These are phyloP conservation scores for Drosophila gaucha DNA, from an alignment of 2,888 invertebrate species.

Conservation along the genomic window DNA sequence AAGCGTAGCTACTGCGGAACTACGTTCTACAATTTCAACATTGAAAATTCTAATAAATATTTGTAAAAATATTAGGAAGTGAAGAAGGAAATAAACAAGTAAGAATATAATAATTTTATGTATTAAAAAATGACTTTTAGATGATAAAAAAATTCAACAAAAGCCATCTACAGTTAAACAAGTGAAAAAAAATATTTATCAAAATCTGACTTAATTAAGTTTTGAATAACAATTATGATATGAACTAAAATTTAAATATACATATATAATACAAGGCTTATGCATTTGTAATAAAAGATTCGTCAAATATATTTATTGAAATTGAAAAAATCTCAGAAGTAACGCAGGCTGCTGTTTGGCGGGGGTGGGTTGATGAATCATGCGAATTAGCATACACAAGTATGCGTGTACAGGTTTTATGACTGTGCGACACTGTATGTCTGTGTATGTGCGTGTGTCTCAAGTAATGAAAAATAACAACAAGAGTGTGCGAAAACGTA, in stretches of 20 bases:
- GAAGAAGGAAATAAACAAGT: constrained; percentile 6
- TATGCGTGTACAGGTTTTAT: constrained; percentile 24
- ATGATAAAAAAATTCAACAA: neutral
- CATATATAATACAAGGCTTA: neutral
- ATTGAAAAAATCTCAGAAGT: constrained; percentile 1
- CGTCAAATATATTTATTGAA: neutral
- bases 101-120: neutral
- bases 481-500: constrained; percentile 51
- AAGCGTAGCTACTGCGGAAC: constrained; percentile 46
- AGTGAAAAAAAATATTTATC: neutral
- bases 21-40: constrained; percentile 38
- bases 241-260: neutral
- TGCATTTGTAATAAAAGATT: neutral
- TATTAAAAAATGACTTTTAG: neutral
- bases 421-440: neutral
- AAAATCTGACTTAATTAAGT: neutral
- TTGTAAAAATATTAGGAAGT: constrained; percentile 1
- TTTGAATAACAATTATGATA: neutral
- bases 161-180: neutral
- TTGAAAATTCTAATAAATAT: neutral
- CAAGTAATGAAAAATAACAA: constrained; percentile 71
- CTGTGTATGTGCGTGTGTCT: constrained; percentile 24
- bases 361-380: constrained; percentile 67
- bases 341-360: constrained; percentile 22
- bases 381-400: constrained; percentile 45